Evolutionary conservation across 2,888 invertebrate species (phyloP).

Genomic region (Iphiclides podalirius): DNA sequence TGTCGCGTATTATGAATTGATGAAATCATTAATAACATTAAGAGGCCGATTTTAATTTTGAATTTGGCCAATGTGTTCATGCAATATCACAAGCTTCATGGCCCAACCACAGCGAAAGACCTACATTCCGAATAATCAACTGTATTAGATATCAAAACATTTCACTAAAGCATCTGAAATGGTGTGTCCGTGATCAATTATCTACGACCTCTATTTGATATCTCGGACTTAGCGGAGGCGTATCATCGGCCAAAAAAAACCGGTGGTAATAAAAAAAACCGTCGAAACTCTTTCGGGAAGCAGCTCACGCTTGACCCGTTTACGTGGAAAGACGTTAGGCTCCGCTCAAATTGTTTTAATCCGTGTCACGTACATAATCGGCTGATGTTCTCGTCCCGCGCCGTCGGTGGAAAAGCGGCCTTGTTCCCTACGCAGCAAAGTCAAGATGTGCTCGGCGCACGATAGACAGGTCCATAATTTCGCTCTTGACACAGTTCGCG

Average conservation of each 20-base stretch:
- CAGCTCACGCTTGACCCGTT: slow-evolving; percentile 56
- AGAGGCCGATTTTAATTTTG: too few relatives aligned
- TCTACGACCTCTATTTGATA: too few relatives aligned
- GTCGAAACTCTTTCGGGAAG: slow-evolving; percentile 30
- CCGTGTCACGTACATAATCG: slow-evolving; percentile 45
- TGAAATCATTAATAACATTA: too few relatives aligned
- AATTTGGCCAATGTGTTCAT: too few relatives aligned
- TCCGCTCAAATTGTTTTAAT: slow-evolving; percentile 43
- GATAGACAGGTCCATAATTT: slow-evolving; percentile 25
- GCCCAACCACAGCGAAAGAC: too few relatives aligned
- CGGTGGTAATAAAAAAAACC: neutral
- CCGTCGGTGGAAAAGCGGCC: slow-evolving; percentile 33
- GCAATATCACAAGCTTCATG: too few relatives aligned
- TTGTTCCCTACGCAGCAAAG: slow-evolving; percentile 28
- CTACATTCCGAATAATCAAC: too few relatives aligned
- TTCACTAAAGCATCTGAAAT: too few relatives aligned
- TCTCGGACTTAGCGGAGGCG: too few relatives aligned
- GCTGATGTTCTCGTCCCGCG: slow-evolving; percentile 27
- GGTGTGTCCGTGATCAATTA: too few relatives aligned
- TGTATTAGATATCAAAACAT: too few relatives aligned
- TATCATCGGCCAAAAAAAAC: slow-evolving; percentile 18
- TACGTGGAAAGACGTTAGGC: slow-evolving; percentile 54
- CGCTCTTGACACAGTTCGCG: slow-evolving; percentile 66
- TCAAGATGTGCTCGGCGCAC: slow-evolving; percentile 15
- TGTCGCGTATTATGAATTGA: too few relatives aligned